These are phyloP conservation scores for Erpornis zantholeuca DNA, from an alignment of 2,113 vertebrate genomes.

Conservation along the genomic window DNA sequence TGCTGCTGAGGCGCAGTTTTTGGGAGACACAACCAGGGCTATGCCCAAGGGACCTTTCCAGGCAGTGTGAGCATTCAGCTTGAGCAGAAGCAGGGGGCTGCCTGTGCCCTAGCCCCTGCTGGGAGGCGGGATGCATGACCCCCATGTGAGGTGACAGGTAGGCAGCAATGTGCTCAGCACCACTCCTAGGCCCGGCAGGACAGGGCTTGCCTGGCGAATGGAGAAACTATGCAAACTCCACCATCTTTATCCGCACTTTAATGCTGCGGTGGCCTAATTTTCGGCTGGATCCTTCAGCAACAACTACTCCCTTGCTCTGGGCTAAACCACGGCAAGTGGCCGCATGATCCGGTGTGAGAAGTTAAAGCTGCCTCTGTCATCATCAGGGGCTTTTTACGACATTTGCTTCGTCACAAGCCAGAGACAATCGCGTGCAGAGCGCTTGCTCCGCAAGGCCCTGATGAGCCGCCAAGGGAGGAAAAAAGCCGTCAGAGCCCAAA, in stretches of 20 bases:
- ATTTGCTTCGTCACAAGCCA: neutral
- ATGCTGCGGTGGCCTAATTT: neutral
- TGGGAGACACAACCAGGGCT: fast-evolving
- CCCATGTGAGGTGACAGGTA: neutral
- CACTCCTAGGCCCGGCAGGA: neutral
- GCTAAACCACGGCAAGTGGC: neutral
- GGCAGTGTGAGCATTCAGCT: neutral
- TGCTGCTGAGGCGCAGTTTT: neutral
- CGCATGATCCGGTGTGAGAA: neutral
- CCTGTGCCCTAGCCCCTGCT: neutral
- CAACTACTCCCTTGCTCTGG: neutral
- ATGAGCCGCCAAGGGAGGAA: neutral
- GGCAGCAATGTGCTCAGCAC: neutral
- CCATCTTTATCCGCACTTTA: neutral
- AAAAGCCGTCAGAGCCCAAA: neutral
- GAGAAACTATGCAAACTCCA: neutral
- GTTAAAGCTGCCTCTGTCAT: neutral
- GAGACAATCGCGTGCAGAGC: fast-evolving
- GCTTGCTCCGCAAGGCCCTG: neutral
- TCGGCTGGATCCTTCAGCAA: fast-evolving
- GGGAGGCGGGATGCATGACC: neutral
- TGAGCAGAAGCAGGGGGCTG: neutral
- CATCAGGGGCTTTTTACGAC: neutral
- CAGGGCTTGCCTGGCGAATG: neutral
- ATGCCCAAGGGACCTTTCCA: neutral